Percentiles rank a stretch among this genome's conserved stretches.
Evolutionary conservation across 2,888 invertebrate species (phyloP).

Genomic region (Diloba caeruleocephala): DNA sequence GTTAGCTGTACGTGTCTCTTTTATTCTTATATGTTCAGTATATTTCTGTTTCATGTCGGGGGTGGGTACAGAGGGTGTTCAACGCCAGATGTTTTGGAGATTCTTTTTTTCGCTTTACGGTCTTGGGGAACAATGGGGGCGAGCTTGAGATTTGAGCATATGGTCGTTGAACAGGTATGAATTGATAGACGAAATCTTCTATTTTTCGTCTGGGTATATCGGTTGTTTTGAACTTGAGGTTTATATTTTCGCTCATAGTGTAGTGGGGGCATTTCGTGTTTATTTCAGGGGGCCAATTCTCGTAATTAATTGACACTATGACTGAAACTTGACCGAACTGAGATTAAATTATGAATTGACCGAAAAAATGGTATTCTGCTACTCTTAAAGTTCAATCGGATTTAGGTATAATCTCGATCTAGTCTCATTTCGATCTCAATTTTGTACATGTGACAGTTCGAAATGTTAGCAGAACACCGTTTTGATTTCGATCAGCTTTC

Average conservation of each 20-base stretch:
- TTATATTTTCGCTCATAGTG: conserved; percentile 25
- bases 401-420: no score
- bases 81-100: conserved; percentile 61
- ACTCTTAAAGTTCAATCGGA: no score
- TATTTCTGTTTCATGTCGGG: conserved; percentile 46
- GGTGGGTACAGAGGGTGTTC: conserved; percentile 59
- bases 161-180: conserved; percentile 59
- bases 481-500: no score
- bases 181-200: conserved; percentile 56
- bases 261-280: conserved; percentile 6
- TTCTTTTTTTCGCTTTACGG: conserved; percentile 45
- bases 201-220: conserved; percentile 31
- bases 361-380: no score
- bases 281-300: no score
- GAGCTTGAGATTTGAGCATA: conserved; percentile 60
- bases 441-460: no score
- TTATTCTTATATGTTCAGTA: conserved; percentile 5
- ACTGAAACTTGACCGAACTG: no score
- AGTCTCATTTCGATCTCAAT: no score
- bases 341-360: no score
- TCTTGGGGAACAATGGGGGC: conserved; percentile 50
- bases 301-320: no score
- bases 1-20: conserved; percentile 23
- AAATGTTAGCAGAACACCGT: no score
- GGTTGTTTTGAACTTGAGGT: conserved; percentile 28